Evolutionary conservation across 2,888 invertebrate species (phyloP).

Genomic region (Synergus japonicus): DNA sequence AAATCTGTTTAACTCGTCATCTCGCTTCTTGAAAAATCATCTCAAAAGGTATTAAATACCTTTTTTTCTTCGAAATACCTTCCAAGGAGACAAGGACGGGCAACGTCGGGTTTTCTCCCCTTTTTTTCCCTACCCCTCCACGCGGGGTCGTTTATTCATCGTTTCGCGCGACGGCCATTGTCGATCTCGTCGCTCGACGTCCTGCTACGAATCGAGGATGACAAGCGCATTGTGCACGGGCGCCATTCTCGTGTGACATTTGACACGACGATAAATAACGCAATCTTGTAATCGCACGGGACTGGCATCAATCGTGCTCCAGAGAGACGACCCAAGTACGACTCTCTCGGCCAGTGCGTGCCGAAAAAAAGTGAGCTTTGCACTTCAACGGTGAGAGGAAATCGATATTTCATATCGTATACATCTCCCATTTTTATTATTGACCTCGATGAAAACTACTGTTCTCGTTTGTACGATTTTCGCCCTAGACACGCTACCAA

Average conservation of each 20-base stretch:
- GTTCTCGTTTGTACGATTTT: not conserved
- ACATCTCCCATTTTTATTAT: slow-evolving; percentile 6
- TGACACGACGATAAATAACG: slow-evolving; percentile 42
- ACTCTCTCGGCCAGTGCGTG: slow-evolving; percentile 8
- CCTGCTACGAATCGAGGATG: slow-evolving; percentile 29
- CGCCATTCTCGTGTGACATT: slow-evolving; percentile 45
- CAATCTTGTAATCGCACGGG: slow-evolving; percentile 37
- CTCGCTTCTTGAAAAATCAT: not conserved
- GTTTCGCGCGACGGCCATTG: slow-evolving; percentile 20
- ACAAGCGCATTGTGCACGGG: slow-evolving; percentile 36
- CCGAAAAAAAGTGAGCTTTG: slow-evolving; percentile 19
- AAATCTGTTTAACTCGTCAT: not conserved
- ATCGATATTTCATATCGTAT: not conserved
- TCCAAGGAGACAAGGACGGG: not conserved
- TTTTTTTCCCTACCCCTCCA: slow-evolving; percentile 2
- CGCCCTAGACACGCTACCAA: not conserved
- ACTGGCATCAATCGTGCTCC: slow-evolving; percentile 32
- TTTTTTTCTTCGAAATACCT: not conserved
- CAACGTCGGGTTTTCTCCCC: not conserved
- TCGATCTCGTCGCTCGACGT: slow-evolving; percentile 31
- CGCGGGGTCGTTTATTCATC: slow-evolving; percentile 31
- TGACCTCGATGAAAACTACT: not conserved
- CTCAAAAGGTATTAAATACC: not conserved
- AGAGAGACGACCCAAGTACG: slow-evolving; percentile 10
- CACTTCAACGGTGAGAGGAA: not conserved